Conservation (phyloP, 2,888 invertebrate genomes). For the Meganola albula region DNA sequence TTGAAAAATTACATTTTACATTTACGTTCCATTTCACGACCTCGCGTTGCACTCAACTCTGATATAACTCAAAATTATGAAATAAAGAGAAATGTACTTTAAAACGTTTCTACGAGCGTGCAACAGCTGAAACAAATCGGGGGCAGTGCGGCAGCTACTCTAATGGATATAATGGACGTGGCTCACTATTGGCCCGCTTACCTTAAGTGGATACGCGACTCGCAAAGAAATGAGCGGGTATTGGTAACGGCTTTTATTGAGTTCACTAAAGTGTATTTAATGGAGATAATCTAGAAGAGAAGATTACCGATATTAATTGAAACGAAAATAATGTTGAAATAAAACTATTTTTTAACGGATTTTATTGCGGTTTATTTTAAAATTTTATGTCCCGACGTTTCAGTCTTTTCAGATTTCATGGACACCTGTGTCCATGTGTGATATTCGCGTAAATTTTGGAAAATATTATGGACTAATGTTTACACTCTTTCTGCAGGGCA, state of each 20-base stretch:
- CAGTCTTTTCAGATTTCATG: no score
- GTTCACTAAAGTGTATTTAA: constrained; percentile 24
- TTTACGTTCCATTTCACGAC: constrained; percentile 21
- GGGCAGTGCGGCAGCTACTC: constrained; percentile 31
- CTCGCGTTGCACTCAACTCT: constrained; percentile 26
- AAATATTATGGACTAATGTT: no score
- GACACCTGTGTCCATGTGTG: no score
- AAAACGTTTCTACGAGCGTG: constrained; percentile 44
- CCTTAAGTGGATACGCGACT: constrained; percentile 50
- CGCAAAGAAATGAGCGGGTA: constrained; percentile 31
- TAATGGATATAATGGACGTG: constrained; percentile 50
- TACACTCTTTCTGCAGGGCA: no score
- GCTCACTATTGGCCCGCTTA: constrained; percentile 42
- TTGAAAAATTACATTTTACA: constrained; percentile 23
- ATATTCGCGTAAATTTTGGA: no score
- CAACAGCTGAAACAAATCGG: constrained; percentile 63
- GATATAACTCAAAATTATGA: constrained; percentile 51
- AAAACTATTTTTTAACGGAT: no score
- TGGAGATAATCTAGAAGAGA: no score
- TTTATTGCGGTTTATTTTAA: no score
- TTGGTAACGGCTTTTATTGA: constrained; percentile 22
- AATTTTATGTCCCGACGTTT: no score
- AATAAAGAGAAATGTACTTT: constrained; percentile 55
- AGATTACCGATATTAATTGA: no score
- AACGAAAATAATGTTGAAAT: no score